Base-by-base conservation (phyloP, 2,888 invertebrate species). In the Odontocolon sp. region DNA sequence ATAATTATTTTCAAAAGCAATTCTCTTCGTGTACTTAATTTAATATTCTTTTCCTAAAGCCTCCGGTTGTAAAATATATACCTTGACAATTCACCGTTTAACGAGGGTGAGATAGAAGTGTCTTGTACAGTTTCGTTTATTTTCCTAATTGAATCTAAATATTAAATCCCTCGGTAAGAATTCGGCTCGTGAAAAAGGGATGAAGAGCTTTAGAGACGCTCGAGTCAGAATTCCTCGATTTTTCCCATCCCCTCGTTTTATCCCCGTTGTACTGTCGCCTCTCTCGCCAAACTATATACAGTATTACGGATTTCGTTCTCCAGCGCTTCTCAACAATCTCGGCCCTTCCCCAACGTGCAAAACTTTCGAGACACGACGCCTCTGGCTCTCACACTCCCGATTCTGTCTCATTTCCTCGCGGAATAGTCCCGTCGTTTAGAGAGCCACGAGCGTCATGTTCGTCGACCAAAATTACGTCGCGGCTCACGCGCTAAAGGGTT, bases 61-160 rank as follows among this genome's bases (percentile, higher is more conserved):
- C 28, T 31, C 36, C n/a, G n/a, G 26, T 3, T 11, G 40, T 26
- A n/a, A 42, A 31, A 47, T 21, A 36, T n/a, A 31, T 77, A 54
- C 78, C 75, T 82, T 82, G 85, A 84, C 83, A 86, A 87, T 87
- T 88, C 84, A 85, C 82, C 86, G 85, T 85, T 86, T 87, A 86
- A 86, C 86, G 85, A 85, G 82, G 81, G 81, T 81, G 21, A 23
- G 9, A 16, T 6, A 36, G 33, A 18, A 54, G 71, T 42, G 83
- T 82, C 81, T 81, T 69, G 81, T 83, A 81, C n/a, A 8, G 16
- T 23, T 1, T 21, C 21, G 59, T n/a, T 59, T 64, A 56, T 83
- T 80, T 77, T 73, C 83, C 84, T 88, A 88, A 88, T 87, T 87
- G 88, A 88, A 87, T 88, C 86, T 88, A 87, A 89, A 89, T 89